phyloP scores from a whole-genome alignment of 2,797 vertebrate genomes.

The Poecilia gillii region DNA sequence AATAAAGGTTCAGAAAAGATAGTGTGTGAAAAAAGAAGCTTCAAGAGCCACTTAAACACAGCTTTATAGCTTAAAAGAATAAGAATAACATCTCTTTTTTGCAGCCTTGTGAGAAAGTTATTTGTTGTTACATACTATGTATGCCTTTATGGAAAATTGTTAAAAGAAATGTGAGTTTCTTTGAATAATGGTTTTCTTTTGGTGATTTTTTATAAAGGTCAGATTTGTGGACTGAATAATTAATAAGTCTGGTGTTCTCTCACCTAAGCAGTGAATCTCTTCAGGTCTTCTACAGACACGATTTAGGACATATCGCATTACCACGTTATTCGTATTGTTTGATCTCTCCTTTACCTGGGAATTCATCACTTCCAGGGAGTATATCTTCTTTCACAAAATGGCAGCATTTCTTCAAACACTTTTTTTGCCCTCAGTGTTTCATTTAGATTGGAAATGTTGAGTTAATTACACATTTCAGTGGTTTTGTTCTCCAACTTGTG shows the following conservation, averaged over 20 bases:
- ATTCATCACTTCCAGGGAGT: not conserved
- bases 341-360: not conserved
- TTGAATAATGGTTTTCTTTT: not conserved
- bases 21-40: not conserved
- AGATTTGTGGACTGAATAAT: not conserved
- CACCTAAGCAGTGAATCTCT: not conserved
- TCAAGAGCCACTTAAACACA: too few species aligned
- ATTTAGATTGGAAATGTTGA: not conserved
- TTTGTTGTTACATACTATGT: not conserved
- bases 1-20: not conserved
- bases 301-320: too few species aligned
- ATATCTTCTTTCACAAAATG: not conserved
- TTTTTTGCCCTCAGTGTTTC: not conserved
- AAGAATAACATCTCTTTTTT: too few species aligned
- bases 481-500: conserved; percentile 2
- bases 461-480: conserved; percentile 3
- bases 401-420: not conserved
- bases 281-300: not conserved
- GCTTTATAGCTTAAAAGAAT: too few species aligned
- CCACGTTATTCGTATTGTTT: not conserved
- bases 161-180: not conserved
- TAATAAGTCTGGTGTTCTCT: not conserved
- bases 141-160: not conserved
- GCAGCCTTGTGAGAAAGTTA: not conserved
- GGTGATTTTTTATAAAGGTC: not conserved